phyloP scores from a whole-genome alignment of 2,888 invertebrate genomes.

The Diloba caeruleocephala region DNA sequence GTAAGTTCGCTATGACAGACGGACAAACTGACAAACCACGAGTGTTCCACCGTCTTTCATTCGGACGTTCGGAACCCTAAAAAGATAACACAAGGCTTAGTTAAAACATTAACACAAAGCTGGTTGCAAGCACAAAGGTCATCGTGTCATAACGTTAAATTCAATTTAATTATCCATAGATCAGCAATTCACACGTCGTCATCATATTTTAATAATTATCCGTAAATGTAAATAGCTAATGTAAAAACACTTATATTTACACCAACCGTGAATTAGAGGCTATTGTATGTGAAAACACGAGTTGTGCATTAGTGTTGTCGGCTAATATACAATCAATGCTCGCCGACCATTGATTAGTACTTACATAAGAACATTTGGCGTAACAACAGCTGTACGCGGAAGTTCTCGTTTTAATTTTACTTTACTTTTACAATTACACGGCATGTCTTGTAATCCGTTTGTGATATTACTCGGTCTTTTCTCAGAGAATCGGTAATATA shows the following conservation, averaged over 20 bases:
- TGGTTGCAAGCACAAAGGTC: neutral
- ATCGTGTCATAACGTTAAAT: conserved; percentile 11
- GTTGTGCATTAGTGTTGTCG: conserved; percentile 63
- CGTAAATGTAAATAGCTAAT: neutral
- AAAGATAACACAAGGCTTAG: no score
- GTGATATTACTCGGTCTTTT: no score
- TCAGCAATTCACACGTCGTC: conserved; percentile 4
- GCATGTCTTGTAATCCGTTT: no score
- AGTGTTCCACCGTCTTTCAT: no score
- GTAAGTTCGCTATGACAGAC: no score
- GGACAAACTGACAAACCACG: no score
- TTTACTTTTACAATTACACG: neutral
- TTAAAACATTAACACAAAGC: no score
- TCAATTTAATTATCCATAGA: conserved; percentile 1
- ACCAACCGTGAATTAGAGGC: conserved; percentile 51
- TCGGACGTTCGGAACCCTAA: no score
- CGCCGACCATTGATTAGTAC: conserved; percentile 37
- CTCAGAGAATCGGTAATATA: no score
- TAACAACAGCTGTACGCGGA: no score
- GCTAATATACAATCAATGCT: conserved; percentile 47
- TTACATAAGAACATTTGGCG: conserved; percentile 9
- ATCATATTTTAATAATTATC: conserved; percentile 11
- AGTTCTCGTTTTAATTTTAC: neutral
- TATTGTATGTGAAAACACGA: conserved; percentile 65
- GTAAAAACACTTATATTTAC: conserved; percentile 28